A percentile compares a stretch with the other conserved stretches of the same genome.
Evolutionary conservation across 2,888 invertebrate genomes (phyloP).

Genomic region (Sturmia bella): DNA sequence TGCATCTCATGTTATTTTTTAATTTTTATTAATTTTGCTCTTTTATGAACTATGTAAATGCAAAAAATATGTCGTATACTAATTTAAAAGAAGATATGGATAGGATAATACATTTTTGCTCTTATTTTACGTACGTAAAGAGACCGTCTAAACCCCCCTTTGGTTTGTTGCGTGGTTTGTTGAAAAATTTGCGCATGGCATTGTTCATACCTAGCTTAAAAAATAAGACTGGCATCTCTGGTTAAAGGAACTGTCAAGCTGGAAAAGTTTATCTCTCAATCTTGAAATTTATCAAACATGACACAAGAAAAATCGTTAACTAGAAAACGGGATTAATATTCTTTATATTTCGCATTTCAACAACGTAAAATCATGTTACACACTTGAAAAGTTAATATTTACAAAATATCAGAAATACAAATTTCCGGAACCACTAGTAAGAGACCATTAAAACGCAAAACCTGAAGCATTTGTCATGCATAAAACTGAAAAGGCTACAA

Average conservation of each 20-base stretch:
- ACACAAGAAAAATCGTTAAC: conserved; percentile 64
- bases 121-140: too few relatives aligned
- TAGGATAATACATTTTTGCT: too few relatives aligned
- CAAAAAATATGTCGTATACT: too few relatives aligned
- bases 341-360: conserved; percentile 41
- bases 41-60: too few relatives aligned
- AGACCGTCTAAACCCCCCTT: too few relatives aligned
- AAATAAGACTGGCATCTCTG: conserved; percentile 20
- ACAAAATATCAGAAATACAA: conserved; percentile 17
- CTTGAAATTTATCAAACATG: conserved; percentile 59
- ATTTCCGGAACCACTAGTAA: conserved; percentile 12
- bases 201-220: too few relatives aligned
- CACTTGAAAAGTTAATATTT: conserved; percentile 57
- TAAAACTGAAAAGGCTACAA: conserved; percentile 12
- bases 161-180: too few relatives aligned
- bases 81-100: too few relatives aligned
- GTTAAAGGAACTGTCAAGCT: conserved; percentile 30
- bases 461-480: conserved; percentile 20
- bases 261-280: conserved; percentile 53
- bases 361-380: conserved; percentile 53
- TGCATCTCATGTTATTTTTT: too few relatives aligned
- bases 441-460: conserved; percentile 33
- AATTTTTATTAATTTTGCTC: too few relatives aligned
- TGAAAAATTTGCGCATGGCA: too few relatives aligned
- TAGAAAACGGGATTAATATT: conserved; percentile 53